Percentiles rank a stretch among this genome's conserved stretches.
phyloP scores from a whole-genome alignment of 2,113 vertebrate genomes.

The Sterna hirundo region DNA sequence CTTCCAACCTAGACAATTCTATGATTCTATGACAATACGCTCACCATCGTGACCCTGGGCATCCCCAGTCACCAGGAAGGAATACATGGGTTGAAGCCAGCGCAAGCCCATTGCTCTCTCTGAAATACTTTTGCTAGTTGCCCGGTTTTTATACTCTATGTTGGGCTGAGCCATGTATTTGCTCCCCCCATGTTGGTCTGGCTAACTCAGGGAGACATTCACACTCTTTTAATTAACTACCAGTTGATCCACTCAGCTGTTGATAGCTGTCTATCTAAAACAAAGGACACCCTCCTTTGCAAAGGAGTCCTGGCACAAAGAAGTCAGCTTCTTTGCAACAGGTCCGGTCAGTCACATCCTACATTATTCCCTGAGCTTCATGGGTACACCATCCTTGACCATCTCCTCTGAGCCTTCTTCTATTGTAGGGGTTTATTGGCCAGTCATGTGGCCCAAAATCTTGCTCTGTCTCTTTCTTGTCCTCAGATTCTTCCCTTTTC shows the following conservation, averaged over 20 bases:
- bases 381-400: not conserved
- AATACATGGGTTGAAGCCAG: not conserved
- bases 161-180: not conserved
- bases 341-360: not conserved
- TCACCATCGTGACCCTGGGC: accelerated
- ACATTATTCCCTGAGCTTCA: not conserved
- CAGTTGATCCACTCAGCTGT: not conserved
- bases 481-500: not conserved
- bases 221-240: not conserved
- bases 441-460: not conserved
- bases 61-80: accelerated
- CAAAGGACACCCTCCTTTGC: not conserved
- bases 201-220: not conserved
- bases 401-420: not conserved
- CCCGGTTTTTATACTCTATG: not conserved
- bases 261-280: not conserved
- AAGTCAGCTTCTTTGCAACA: not conserved
- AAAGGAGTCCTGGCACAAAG: not conserved
- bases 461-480: not conserved
- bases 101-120: not conserved
- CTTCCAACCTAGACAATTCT: too few species aligned
- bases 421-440: not conserved
- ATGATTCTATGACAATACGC: not conserved
- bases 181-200: not conserved
- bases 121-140: not conserved